Evolutionary conservation across 2,888 invertebrate genomes (phyloP).

Genomic region (Scaptomyza parva): DNA sequence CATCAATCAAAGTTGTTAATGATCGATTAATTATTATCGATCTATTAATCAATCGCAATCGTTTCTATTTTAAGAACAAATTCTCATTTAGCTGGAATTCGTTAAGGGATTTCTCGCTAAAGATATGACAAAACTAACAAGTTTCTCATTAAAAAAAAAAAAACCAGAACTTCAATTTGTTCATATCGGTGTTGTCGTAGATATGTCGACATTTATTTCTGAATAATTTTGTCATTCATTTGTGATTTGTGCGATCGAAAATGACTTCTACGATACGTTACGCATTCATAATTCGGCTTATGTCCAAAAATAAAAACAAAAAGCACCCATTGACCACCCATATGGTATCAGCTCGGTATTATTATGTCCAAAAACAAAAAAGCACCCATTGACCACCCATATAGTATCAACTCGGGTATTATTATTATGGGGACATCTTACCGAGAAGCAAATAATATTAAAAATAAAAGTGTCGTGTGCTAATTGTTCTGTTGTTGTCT

Average conservation of each 20-base stretch:
- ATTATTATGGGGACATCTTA: not conserved
- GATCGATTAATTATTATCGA: not conserved
- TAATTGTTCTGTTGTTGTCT: conserved; percentile 33
- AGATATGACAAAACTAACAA: not conserved
- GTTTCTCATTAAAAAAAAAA: not conserved
- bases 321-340: conserved; percentile 10
- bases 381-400: conserved; percentile 11
- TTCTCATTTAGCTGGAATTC: not conserved
- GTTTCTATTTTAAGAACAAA: not conserved
- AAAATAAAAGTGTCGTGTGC: conserved; percentile 12
- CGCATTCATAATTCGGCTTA: not conserved
- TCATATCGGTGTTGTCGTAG: not conserved
- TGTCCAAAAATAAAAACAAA: not conserved
- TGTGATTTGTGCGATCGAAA: not conserved
- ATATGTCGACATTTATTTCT: not conserved
- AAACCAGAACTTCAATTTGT: not conserved
- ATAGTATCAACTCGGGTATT: too few species aligned
- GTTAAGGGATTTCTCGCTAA: not conserved
- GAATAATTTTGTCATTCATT: not conserved
- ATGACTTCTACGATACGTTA: not conserved
- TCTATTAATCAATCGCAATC: not conserved
- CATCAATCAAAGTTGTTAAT: not conserved
- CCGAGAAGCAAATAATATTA: too few species aligned
- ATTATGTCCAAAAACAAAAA: conserved; percentile 1
- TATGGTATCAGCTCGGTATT: too few species aligned